Base-by-base conservation (phyloP, 2,888 invertebrate genomes). In the Cantharis nigra region DNA sequence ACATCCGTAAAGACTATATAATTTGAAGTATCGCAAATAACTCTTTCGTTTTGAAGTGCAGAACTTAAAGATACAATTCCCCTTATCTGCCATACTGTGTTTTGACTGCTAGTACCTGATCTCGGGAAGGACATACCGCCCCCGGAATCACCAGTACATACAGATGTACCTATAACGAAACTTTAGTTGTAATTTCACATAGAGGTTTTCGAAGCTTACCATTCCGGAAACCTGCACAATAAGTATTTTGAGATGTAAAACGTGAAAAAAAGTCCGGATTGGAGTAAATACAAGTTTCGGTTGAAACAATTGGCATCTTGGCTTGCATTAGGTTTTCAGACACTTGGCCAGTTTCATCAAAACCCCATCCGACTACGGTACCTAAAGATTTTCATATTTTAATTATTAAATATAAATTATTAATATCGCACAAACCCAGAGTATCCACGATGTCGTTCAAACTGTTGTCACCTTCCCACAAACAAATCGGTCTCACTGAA, bases 1-100 rank as follows among this genome's bases (percentile, higher is more conserved):
- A 91, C 85, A 81, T 92, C 92, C 0, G 92, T 92, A 82, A 92
- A 92, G 3, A 92, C 91, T 18, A 91, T 91, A 84, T 91, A 92
- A 81, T 92, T 91, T 0, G 89, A 88, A 0, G 92, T 90, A 81
- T 92, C 92, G 82, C 93, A 93, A 9, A 90, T 86, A 81, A 90
- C 81, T 26, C 71, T 88, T 79, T 91, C 90, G 83, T 91, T 90
- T 81, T 91, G 91, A 20, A 91, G 83, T 0, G 91, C 91, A 3
- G 91, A 91, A 0, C 91, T 91, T 3, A 92, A 87, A 0, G 92
- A 92, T 3, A 92, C 92, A 30, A 92, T 84, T 0, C 92, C 92
- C 67, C 87, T 78, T 3, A 88, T 71, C 76, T 87, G 86, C 87
- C 87, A 88, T 0, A 84, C 74, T 4, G 83, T 81, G 26, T 82